Evolutionary conservation across 2,888 invertebrate genomes (phyloP).

Genomic region (Eumerus sabulonum): DNA sequence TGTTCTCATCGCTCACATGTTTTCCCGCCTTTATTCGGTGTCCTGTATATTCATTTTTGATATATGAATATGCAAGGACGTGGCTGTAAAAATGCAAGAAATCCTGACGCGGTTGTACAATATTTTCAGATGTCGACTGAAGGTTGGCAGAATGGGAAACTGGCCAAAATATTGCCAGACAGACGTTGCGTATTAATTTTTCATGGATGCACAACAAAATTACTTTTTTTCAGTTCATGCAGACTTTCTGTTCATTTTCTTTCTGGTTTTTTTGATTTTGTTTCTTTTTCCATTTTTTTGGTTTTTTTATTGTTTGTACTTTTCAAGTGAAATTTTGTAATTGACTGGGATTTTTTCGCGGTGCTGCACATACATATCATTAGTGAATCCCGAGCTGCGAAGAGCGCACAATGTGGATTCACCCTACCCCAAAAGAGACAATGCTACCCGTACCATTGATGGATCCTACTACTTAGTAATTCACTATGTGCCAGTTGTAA

Average conservation of each 20-base stretch:
- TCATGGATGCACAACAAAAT: constrained; percentile 67
- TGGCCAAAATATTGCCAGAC: constrained; percentile 35
- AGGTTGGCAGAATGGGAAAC: too few species aligned
- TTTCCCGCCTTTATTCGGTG: constrained; percentile 46
- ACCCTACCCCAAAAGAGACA: too few species aligned
- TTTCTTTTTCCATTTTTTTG: neutral
- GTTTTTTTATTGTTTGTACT: constrained; percentile 7
- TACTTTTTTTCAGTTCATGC: constrained; percentile 40
- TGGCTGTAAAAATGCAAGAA: too few species aligned
- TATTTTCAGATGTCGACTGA: too few species aligned
- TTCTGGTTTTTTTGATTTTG: neutral
- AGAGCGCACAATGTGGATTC: constrained; percentile 7
- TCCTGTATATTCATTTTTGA: constrained; percentile 58
- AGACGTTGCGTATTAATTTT: constrained; percentile 65
- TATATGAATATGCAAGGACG: constrained; percentile 18
- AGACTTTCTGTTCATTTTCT: neutral
- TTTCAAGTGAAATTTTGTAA: constrained; percentile 54
- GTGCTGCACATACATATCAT: constrained; percentile 36
- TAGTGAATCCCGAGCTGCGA: constrained; percentile 33
- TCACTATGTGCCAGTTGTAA: too few species aligned
- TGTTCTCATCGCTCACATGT: constrained; percentile 45
- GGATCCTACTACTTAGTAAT: too few species aligned
- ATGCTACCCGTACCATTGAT: too few species aligned
- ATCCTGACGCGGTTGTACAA: too few species aligned
- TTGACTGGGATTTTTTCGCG: constrained; percentile 55